Evolutionary conservation across 2,113 vertebrate genomes (phyloP).

Genomic region (Argyrosomus japonicus): DNA sequence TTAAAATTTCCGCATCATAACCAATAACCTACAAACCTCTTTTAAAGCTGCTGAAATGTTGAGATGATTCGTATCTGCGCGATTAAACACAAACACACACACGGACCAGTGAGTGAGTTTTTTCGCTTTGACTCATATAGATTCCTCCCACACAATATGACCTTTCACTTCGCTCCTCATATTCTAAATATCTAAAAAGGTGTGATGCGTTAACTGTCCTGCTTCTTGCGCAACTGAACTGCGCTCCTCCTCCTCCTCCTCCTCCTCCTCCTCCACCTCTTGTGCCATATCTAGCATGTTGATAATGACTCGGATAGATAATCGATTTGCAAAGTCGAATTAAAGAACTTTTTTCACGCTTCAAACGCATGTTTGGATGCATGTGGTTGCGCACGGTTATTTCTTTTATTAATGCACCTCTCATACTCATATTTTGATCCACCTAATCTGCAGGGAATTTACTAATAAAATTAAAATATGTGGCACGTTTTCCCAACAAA

Average conservation of each 20-base stretch:
- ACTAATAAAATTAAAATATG: not conserved
- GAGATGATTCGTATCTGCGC: constrained; percentile 39
- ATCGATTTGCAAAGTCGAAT: constrained; percentile 26
- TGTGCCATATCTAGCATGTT: not conserved
- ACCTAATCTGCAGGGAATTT: not conserved
- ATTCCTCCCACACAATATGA: constrained; percentile 77
- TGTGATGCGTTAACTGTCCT: not conserved
- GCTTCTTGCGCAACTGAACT: constrained; percentile 5
- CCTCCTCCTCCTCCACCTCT: not conserved
- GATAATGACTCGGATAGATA: constrained; percentile 30
- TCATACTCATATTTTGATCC: not conserved
- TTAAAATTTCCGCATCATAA: not conserved
- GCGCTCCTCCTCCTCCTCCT: not conserved
- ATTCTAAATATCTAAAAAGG: constrained; percentile 71
- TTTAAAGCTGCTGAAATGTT: constrained; percentile 20
- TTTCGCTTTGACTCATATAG: constrained; percentile 74
- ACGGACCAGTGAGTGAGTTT: constrained; percentile 25
- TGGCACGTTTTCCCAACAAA: not conserved
- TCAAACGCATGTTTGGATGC: not conserved
- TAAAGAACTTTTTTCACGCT: not conserved
- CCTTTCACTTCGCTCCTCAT: constrained; percentile 71
- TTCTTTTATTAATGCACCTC: not conserved
- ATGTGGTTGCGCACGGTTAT: not conserved
- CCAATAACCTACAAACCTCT: constrained; percentile 11
- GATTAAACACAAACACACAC: constrained; percentile 49